A percentile compares a stretch with the other conserved stretches of the same genome.
phyloP scores from a whole-genome alignment of 1,140 invertebrate genomes.

The Lasioglossum albipes region DNA sequence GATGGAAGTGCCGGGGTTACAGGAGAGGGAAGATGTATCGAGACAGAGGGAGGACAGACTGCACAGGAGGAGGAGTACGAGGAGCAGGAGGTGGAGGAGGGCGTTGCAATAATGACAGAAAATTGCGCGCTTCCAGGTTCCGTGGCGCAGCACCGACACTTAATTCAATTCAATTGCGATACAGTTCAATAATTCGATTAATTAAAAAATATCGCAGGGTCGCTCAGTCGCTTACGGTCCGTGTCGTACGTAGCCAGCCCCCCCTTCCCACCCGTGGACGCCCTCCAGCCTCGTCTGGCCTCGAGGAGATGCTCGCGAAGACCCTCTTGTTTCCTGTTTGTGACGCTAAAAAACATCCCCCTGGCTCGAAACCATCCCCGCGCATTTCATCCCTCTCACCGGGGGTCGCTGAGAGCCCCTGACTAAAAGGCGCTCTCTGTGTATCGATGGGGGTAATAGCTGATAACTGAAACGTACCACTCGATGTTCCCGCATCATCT shows the following conservation, averaged over 20 bases:
- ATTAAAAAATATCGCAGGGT: conserved; percentile 75
- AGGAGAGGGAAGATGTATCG: conserved; percentile 28
- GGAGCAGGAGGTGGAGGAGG: conserved; percentile 19
- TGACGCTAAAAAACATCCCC: neutral
- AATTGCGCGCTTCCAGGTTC: conserved; percentile 72
- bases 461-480: conserved; percentile 66
- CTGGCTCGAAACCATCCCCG: neutral
- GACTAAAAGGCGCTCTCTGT: conserved; percentile 47
- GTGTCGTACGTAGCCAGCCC: conserved; percentile 13
- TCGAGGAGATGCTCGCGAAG: neutral
- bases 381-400: neutral
- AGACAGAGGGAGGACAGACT: conserved; percentile 25
- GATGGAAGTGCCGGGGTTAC: neutral
- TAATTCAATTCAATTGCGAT: conserved; percentile 78
- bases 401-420: conserved; percentile 49
- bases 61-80: neutral
- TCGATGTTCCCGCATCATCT: conserved; percentile 68
- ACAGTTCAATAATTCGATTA: conserved; percentile 80
- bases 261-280: neutral
- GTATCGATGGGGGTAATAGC: conserved; percentile 60
- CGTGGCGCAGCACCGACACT: conserved; percentile 68
- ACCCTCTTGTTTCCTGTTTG: conserved; percentile 16
- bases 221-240: conserved; percentile 55
- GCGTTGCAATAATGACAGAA: conserved; percentile 68
- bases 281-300: conserved; percentile 3